Evolutionary conservation across 2,113 vertebrate species (phyloP).

Genomic region (Chrysemys picta): DNA sequence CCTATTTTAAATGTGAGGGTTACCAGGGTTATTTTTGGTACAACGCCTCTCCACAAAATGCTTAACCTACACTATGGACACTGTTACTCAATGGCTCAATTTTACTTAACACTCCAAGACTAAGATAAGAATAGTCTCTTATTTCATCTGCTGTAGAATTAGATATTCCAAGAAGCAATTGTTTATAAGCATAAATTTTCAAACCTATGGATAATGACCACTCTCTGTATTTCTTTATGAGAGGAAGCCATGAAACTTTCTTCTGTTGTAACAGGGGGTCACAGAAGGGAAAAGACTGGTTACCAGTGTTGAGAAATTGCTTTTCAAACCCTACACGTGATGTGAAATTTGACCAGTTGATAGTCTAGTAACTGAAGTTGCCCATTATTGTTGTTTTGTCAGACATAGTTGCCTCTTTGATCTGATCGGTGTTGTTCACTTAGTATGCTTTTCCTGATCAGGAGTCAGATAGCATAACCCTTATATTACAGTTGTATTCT

Average conservation of each 20-base stretch:
- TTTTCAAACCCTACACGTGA: background rate
- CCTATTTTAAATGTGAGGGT: background rate
- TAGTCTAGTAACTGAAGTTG: background rate
- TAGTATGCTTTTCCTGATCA: background rate
- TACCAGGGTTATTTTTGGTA: background rate
- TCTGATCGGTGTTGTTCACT: background rate
- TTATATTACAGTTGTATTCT: background rate
- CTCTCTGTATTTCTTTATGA: background rate
- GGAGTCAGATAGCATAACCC: background rate
- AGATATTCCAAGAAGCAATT: background rate
- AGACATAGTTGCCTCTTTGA: accelerated
- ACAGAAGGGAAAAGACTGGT: background rate
- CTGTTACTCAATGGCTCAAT: too few relatives aligned
- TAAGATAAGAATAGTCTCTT: background rate
- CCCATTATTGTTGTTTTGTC: background rate
- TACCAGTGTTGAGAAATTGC: background rate
- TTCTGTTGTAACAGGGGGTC: background rate
- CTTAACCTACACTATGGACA: background rate
- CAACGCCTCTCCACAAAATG: background rate
- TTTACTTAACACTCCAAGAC: background rate
- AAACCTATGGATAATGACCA: background rate
- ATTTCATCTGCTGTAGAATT: background rate
- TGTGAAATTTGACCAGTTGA: background rate
- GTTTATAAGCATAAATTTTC: background rate
- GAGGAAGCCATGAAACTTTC: background rate